Evolutionary conservation across 2,888 invertebrate genomes (phyloP), one percentile per base, ranked within the genome.

Genomic region (Erebia aethiops): DNA sequence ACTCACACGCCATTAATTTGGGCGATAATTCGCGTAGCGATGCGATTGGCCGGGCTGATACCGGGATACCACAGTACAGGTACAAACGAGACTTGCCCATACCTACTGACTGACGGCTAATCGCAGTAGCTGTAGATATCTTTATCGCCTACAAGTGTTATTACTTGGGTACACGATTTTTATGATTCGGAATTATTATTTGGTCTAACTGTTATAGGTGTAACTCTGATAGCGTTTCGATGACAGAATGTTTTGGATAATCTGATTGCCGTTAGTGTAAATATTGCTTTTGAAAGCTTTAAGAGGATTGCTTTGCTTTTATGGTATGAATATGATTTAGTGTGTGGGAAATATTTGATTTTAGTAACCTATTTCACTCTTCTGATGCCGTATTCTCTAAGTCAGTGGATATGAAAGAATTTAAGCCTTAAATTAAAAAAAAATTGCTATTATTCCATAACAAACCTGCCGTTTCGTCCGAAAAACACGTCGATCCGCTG

Each of bases 1-100:
- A 91, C 91, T 92, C 87, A 92, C 92, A 92, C 91, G 88, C 91
- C 92, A 93, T 93, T 93, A 93, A 92, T 92, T 93, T 90, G 90
- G 90, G 89, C 88, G 91, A 92, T 93, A 92, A 92, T 91, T 91
- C 85, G 84, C 85, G 87, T 84, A 81, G 87, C 87, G 86, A 82
- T 81, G 85, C 86, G 85, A 92, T 92, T 91, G 91, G 91, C 79
- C 80, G 87, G 81, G 88, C 88, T 89, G 90, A 90, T 81, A 82
- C 83, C 79, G 70, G 68, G 71, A 61, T 67, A 71, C 62, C 9
- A 10, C 70, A 21, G 51, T 69, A 41, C 74, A 76, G 76, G 75
- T 77, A 74, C 71, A 63, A 69, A 54, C 54, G 72, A 58, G 58
- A 76, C 76, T 65, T 77, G 74, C 74, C 74, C 75, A 74, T 69